A percentile compares a stretch with the other conserved stretches of the same genome.
Evolutionary conservation across 2,888 invertebrate genomes (phyloP).

Genomic region (Himalopsyche japonica): DNA sequence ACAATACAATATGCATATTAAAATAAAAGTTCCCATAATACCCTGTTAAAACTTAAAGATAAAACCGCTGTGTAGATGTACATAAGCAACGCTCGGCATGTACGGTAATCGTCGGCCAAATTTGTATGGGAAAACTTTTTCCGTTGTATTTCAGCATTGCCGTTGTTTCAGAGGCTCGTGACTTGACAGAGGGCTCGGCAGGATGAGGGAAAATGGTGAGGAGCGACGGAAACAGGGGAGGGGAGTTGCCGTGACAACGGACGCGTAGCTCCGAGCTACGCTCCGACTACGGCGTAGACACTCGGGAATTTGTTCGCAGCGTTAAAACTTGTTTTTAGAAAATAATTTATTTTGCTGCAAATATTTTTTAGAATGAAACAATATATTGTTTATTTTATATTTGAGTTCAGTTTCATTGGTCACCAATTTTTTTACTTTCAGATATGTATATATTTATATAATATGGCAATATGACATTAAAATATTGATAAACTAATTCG

Average conservation of each 20-base stretch:
- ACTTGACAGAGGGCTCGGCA: conserved; percentile 51
- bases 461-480: no score
- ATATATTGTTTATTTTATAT: no score
- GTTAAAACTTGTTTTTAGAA: neutral
- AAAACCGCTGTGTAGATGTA: neutral
- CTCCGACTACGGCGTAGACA: conserved; percentile 16
- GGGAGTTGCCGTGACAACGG: conserved; percentile 44
- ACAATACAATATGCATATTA: no score
- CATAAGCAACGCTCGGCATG: neutral
- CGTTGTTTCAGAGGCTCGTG: neutral
- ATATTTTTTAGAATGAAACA: neutral
- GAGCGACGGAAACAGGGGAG: conserved; percentile 39
- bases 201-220: conserved; percentile 43
- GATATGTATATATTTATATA: no score
- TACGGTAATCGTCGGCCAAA: neutral
- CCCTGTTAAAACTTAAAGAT: neutral
- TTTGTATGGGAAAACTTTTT: conserved; percentile 1
- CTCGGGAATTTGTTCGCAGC: conserved; percentile 18
- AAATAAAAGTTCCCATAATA: neutral
- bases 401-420: no score
- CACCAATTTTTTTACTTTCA: no score
- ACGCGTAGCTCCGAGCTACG: conserved; percentile 41
- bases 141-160: neutral
- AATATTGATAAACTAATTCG: no score
- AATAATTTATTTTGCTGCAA: no score